Percentiles rank a stretch among this genome's conserved stretches.
phyloP scores from a whole-genome alignment of 2,888 invertebrate species.

The Cheilosia impressa region DNA sequence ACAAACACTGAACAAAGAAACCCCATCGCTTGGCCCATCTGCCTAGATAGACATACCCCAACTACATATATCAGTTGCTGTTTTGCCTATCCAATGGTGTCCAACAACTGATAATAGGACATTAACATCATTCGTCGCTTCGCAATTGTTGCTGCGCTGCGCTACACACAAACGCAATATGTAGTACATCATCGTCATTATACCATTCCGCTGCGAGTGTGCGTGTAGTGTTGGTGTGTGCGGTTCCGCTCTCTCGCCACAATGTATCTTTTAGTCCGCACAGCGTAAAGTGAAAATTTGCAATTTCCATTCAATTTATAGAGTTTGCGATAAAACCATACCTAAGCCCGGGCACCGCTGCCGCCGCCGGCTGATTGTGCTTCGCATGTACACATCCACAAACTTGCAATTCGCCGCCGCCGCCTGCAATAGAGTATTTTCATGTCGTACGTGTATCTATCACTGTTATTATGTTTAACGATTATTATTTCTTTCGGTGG shows the following conservation, averaged over 20 bases:
- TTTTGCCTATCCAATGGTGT: slow-evolving; percentile 19
- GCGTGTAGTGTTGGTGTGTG: background rate
- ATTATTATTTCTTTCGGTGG: slow-evolving; percentile 34
- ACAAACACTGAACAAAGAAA: slow-evolving; percentile 13
- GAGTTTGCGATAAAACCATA: slow-evolving; percentile 60
- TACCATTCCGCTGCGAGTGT: background rate
- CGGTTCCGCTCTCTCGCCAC: slow-evolving; percentile 36
- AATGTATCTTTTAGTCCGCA: slow-evolving; percentile 30
- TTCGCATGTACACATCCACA: background rate
- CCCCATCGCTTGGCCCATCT: slow-evolving; percentile 10
- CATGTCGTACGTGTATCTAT: slow-evolving; percentile 69
- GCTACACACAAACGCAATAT: background rate
- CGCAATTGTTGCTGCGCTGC: slow-evolving; percentile 18
- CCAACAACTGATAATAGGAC: slow-evolving; percentile 54
- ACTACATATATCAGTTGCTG: background rate
- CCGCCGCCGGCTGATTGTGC: background rate
- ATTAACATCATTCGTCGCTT: slow-evolving; percentile 53
- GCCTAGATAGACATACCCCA: background rate
- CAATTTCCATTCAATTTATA: slow-evolving; percentile 72
- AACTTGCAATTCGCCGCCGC: background rate
- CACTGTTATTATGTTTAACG: slow-evolving; percentile 66
- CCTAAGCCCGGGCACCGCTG: slow-evolving; percentile 38
- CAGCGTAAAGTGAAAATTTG: slow-evolving; percentile 64
- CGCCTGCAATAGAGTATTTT: slow-evolving; percentile 56
- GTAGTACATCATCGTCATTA: slow-evolving; percentile 48